Percentiles rank a stretch among this genome's conserved stretches.
Conservation (phyloP, 2,113 vertebrate genomes). For the Casuarius casuarius region DNA sequence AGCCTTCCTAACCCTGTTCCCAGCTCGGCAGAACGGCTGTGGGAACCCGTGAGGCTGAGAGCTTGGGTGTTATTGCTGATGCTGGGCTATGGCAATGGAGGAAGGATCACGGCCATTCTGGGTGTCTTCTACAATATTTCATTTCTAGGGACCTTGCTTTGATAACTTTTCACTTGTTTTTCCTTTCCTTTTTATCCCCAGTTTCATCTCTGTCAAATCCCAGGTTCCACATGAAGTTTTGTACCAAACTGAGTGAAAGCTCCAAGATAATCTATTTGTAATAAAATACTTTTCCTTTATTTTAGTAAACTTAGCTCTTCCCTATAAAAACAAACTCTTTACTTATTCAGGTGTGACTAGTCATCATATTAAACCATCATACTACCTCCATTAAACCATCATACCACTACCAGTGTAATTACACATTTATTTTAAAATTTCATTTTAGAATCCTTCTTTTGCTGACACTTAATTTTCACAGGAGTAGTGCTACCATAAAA, state of each 20-base stretch:
- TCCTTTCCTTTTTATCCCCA: neutral
- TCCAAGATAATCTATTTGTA: slow-evolving; percentile 40
- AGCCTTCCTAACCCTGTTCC: neutral
- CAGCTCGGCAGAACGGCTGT: neutral
- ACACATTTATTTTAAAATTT: slow-evolving; percentile 40
- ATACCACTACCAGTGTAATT: slow-evolving; percentile 2
- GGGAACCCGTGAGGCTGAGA: rapidly evolving
- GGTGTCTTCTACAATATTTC: rapidly evolving
- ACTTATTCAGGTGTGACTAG: slow-evolving; percentile 71
- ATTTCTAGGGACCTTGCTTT: neutral
- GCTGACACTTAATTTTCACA: slow-evolving; percentile 59
- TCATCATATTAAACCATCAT: slow-evolving; percentile 51
- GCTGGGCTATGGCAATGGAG: neutral
- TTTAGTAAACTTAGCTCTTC: slow-evolving; percentile 46
- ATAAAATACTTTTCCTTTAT: neutral
- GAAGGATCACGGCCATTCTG: neutral
- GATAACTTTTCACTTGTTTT: neutral
- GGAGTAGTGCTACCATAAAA: slow-evolving; percentile 43
- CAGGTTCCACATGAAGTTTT: neutral
- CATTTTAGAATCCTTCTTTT: slow-evolving; percentile 35
- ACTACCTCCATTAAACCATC: slow-evolving; percentile 57
- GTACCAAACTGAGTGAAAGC: neutral
- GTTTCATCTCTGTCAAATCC: neutral
- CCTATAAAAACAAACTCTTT: slow-evolving; percentile 68
- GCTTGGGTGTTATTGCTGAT: neutral